Base-by-base conservation (phyloP, 1,140 invertebrate species). In the Penaeus japonicus region DNA sequence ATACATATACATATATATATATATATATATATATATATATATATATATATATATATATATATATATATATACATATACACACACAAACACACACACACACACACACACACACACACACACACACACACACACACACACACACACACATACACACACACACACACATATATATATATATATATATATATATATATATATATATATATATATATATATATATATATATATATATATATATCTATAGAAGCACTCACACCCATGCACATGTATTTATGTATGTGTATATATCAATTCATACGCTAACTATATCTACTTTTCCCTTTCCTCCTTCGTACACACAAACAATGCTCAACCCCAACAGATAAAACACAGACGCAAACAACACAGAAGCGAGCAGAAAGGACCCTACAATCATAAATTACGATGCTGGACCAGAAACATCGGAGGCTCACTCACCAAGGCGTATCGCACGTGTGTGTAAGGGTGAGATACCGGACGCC, bases 401-500 rank as follows among this genome's bases (percentile, higher is more conserved):
- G 7, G 24, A 4, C 53, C 32, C 7, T 32, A 5, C 47, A 15
- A 15, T 15, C 47, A 47, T 47, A 47, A 47, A 7, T 47, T 15
- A 47, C 47, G 10, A 7, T 7, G 35, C 47, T 15, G 47, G 47
- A 15, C 47, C 15, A 12, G 10, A 84, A 75, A 35, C 22, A 54
- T 10, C 53, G 55, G 22, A 32, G 15, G 1, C 18, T 5, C 27
- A 92, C 87, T 86, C 39, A 91, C 91, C 93, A 94, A 73, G 92
- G 92, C 18, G 93, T 93, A 87, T 93, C 92, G 90, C 93, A 94
- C 87, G 92, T 92, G 91, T 94, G 93, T 0, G 93, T 94, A 2
- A 93, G 82, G 4, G 93, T 93, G 92, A 94, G 92, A 87, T 93
- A 93, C 57, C 91, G 85, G 0, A 89, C 91, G 0, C 91, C 91